phyloP scores from a whole-genome alignment of 2,113 vertebrate genomes.

The Tragelaphus imberbis region DNA sequence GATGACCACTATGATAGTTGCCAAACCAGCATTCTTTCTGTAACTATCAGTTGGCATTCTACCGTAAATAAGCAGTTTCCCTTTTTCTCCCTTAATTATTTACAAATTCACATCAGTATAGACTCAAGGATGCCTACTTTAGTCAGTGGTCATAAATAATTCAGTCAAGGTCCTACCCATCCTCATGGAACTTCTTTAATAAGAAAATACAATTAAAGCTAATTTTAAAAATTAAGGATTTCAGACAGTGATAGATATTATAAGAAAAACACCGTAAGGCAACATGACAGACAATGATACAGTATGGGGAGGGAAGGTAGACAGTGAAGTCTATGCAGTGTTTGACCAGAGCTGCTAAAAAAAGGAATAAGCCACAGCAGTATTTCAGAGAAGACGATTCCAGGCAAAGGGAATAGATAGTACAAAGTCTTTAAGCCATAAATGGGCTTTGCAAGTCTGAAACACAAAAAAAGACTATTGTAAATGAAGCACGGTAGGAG shows the following conservation, averaged over 20 bases:
- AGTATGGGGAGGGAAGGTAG: not conserved
- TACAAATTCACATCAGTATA: not conserved
- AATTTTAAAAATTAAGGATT: not conserved
- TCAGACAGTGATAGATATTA: not conserved
- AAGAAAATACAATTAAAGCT: not conserved
- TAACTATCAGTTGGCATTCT: not conserved
- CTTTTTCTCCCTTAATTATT: not conserved
- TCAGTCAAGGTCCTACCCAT: not conserved
- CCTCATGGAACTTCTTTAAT: not conserved
- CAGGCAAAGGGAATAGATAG: not conserved
- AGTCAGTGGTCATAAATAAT: not conserved
- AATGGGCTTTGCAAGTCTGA: not conserved
- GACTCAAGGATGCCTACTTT: not conserved
- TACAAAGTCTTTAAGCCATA: not conserved
- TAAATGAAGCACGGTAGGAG: not conserved
- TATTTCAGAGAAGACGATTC: not conserved
- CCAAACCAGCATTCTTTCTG: not conserved
- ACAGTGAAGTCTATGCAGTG: not conserved
- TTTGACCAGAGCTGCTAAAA: not conserved
- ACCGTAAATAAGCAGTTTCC: not conserved
- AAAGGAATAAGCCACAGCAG: not conserved
- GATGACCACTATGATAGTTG: not conserved
- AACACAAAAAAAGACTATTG: not conserved
- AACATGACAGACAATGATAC: not conserved
- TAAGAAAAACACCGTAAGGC: not conserved